Evolutionary conservation across 2,797 vertebrate genomes (phyloP), one percentile per base, ranked within the genome.

Genomic region (Enteromius radiatus): DNA sequence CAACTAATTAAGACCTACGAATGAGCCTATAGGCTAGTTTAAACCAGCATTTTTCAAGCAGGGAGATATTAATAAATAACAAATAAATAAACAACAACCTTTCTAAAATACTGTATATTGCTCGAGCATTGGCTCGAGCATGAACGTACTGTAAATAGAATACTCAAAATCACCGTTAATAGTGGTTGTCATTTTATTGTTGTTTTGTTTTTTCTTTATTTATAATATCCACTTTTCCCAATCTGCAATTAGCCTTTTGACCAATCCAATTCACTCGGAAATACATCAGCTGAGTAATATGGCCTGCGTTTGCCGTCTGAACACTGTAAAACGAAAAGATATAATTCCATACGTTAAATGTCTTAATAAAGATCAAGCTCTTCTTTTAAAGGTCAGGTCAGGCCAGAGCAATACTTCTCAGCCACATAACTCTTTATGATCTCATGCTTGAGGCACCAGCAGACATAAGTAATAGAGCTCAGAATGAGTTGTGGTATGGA

Each of bases 361-460:
- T 76, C 68, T 74, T 26, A 19, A 81, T 78, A 65, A 82, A 78
- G 47, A 74, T 21, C 43, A 84, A 47, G 56, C 80, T 49, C 45
- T 61, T 56, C 21, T 75, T 75, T 61, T 61, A 75, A 74, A 69
- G 71, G 76, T 84, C 69, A 83, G 41, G n/a, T 33, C 47, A 82
- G 85, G 82, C 64, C 77, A 76, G 73, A 33, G 45, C 36, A 83
- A 59, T 38, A 64, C 64, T 21, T 36, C 47, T 38, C 33, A 76
- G 81, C 61, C 67, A 52, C 65, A 84, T 49, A 43, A 84, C 78
- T 74, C 76, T 41, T 47, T 31, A 79, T 79, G 82, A 87, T 70
- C 81, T 78, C 78, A 83, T 81, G 73, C 64, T 64, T 36, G 65
- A 45, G 69, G 78, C 81, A 49, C 78, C 79, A 63, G 74, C 78